These are phyloP conservation scores for Mythimna pallens DNA, from an alignment of 2,888 invertebrate species.

Conservation along the genomic window DNA sequence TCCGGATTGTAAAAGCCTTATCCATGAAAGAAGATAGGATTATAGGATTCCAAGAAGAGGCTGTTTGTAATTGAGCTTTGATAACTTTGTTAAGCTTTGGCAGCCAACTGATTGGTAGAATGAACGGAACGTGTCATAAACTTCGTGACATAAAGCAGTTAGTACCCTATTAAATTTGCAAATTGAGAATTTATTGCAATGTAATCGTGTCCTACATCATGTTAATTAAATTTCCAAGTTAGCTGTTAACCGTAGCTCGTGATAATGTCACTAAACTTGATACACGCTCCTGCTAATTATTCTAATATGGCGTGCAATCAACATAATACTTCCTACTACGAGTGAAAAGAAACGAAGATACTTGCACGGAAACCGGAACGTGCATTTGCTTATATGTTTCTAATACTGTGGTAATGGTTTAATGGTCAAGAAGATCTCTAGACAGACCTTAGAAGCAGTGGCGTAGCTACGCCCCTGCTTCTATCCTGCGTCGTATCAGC, in stretches of 20 bases:
- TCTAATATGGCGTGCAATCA: constrained; percentile 49
- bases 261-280: constrained; percentile 48
- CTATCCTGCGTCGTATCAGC: too few species aligned
- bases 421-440: not conserved
- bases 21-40: not conserved
- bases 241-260: constrained; percentile 14
- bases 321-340: constrained; percentile 39
- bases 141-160: not conserved
- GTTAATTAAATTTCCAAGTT: constrained; percentile 32
- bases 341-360: constrained; percentile 42
- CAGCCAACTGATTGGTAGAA: too few species aligned
- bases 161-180: constrained; percentile 7
- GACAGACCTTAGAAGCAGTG: not conserved
- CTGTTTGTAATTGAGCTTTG: too few species aligned
- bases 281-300: constrained; percentile 46
- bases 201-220: constrained; percentile 1
- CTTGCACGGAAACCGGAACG: constrained; percentile 45
- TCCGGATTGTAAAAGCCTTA: not conserved
- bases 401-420: constrained; percentile 7
- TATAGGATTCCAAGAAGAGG: too few species aligned
- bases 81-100: too few species aligned
- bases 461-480: too few species aligned
- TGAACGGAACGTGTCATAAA: too few species aligned
- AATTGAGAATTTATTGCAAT: not conserved
- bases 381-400: constrained; percentile 21